phyloP scores from a whole-genome alignment of 1,140 invertebrate species.

The Heliconius hewitsoni region DNA sequence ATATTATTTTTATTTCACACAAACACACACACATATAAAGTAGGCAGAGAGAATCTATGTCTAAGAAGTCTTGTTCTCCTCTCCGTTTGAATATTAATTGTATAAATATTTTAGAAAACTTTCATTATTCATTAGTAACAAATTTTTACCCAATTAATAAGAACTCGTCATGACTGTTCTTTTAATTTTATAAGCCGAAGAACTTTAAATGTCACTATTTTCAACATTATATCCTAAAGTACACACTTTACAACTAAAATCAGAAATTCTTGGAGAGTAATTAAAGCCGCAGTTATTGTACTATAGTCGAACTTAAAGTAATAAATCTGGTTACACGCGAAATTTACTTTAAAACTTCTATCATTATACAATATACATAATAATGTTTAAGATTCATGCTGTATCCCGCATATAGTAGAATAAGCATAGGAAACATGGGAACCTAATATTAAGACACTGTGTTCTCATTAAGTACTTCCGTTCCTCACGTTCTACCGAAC shows the following conservation, averaged over 20 bases:
- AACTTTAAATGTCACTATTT: background rate
- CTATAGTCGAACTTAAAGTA: background rate
- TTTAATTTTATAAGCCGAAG: background rate
- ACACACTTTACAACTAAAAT: background rate
- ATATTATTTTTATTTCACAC: background rate
- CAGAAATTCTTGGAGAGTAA: background rate
- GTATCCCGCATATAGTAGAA: background rate
- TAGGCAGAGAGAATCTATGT: background rate
- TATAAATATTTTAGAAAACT: too few species aligned
- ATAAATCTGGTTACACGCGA: background rate
- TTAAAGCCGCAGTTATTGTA: background rate
- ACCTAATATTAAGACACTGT: too few species aligned
- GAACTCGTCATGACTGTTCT: too few species aligned
- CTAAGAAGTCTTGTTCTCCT: too few species aligned
- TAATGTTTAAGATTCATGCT: background rate
- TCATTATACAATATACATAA: too few species aligned
- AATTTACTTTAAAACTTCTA: background rate
- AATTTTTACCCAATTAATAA: too few species aligned
- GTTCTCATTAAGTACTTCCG: too few species aligned
- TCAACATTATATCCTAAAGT: background rate
- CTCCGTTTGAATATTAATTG: too few species aligned
- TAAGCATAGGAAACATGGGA: too few species aligned
- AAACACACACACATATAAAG: background rate
- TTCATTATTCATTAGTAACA: too few species aligned
- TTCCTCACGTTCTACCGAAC: too few species aligned